Base-by-base conservation (phyloP, 2,888 invertebrate genomes). In the Marronus borbonicus region DNA sequence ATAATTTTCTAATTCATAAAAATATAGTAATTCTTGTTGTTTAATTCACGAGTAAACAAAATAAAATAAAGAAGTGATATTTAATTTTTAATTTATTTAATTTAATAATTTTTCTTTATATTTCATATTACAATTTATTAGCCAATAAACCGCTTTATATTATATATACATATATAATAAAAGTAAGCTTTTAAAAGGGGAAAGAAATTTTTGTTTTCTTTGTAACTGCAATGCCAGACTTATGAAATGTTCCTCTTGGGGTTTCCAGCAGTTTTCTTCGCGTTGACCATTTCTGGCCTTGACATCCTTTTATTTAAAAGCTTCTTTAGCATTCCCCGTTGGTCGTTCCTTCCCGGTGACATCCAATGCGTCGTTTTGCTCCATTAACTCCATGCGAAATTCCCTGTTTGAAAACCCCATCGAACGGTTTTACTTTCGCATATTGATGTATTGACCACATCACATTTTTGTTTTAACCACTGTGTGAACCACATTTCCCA, bases 221-320 rank as follows among this genome's bases (percentile, higher is more conserved):
- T 5, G 52, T 17, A 52, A 7, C 52, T 52, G 52, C 14, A 52
- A 52, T n/a, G 17, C 52, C 7, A 14, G 14, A 3, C 12, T 52
- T 52, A 8, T 52, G 14, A 17, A n/a, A 52, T 17, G 52, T 52
- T n/a, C 17, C 17, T 3, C 14, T 52, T n/a, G 78, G 10, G 79
- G 60, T 36, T 12, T n/a, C n/a, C n/a, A 52, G 0, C 3, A 52
- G 24, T 24, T 24, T 24, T 24, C 24, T 24, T 24, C 1, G 24
- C 24, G 24, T 24, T 24, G 24, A n/a, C 7, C 3, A 52, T 14
- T 52, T 12, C 52, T 14, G 12, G 52, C 14, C 12, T 52, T 52
- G 52, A 52, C 52, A 52, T 52, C 52, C 4, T 3, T n/a, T 14
- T 52, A 1, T 52, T 52, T n/a, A 24, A 24, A 24, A 52, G 17